phyloP scores from a whole-genome alignment of 2,113 vertebrate species.

The Sardina pilchardus region DNA sequence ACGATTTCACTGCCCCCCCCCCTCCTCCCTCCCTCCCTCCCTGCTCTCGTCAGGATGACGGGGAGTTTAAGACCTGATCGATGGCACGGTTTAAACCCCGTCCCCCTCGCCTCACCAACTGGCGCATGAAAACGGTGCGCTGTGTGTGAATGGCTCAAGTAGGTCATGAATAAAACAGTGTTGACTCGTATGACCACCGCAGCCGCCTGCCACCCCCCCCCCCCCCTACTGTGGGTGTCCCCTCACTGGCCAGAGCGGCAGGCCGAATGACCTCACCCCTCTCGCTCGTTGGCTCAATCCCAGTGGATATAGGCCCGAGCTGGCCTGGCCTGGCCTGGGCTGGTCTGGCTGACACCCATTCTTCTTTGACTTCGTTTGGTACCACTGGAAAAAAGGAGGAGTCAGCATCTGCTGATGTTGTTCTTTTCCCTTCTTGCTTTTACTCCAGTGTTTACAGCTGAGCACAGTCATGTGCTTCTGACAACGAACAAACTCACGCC shows the following conservation, averaged over 20 bases:
- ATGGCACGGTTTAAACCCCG: conserved; percentile 36
- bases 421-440: not conserved
- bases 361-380: not conserved
- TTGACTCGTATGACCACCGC: conserved; percentile 23
- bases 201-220: no score
- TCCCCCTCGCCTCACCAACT: not conserved
- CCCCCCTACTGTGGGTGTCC: not conserved
- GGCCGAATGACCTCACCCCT: not conserved
- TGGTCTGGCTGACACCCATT: not conserved
- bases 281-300: not conserved
- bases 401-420: not conserved
- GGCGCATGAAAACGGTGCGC: conserved; percentile 26
- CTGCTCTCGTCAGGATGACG: not conserved
- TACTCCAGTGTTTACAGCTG: not conserved
- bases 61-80: conserved; percentile 22
- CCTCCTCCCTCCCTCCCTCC: no score
- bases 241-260: not conserved
- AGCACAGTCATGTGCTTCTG: not conserved
- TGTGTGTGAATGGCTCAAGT: conserved; percentile 40
- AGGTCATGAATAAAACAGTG: conserved; percentile 50
- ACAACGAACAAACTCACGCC: not conserved
- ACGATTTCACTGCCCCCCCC: not conserved
- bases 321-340: not conserved
- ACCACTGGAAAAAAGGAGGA: not conserved
- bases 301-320: not conserved